Percentiles rank a stretch among this genome's conserved stretches.
Evolutionary conservation across 2,113 vertebrate species (phyloP).

Genomic region (Esox niger): DNA sequence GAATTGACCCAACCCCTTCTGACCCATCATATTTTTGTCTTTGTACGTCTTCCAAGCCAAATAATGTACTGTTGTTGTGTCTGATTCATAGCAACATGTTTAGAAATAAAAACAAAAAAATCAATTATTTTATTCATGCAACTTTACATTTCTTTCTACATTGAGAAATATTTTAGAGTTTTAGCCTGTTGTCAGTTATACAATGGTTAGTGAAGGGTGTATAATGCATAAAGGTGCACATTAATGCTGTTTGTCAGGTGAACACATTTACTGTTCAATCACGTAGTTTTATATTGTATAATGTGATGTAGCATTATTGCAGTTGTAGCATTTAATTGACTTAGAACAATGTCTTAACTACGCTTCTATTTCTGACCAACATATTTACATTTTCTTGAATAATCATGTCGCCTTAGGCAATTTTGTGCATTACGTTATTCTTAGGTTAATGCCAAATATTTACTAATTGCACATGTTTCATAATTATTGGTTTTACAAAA

Average conservation of each 20-base stretch:
- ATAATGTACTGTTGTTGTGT: constrained; percentile 59
- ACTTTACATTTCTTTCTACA: constrained; percentile 45
- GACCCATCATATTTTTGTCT: constrained; percentile 43
- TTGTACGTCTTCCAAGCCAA: constrained; percentile 67
- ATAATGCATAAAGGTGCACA: constrained; percentile 30
- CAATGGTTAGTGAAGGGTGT: constrained; percentile 45
- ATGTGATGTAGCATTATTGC: constrained; percentile 76
- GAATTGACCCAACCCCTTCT: no score
- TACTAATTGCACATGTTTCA: constrained; percentile 64
- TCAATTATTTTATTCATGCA: constrained; percentile 29
- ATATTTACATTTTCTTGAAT: constrained; percentile 53
- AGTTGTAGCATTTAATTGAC: constrained; percentile 74
- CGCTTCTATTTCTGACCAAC: constrained; percentile 39
- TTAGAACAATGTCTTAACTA: constrained; percentile 47
- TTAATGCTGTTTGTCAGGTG: constrained; percentile 32
- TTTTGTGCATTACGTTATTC: constrained; percentile 59
- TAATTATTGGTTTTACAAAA: constrained; percentile 46
- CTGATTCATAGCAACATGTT: constrained; percentile 45
- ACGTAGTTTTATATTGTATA: constrained; percentile 47
- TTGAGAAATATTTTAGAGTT: constrained; percentile 31
- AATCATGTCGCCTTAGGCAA: constrained; percentile 64
- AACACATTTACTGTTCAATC: constrained; percentile 47
- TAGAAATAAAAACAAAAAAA: constrained; percentile 49
- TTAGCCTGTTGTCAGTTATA: constrained; percentile 39
- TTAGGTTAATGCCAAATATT: constrained; percentile 65